These are phyloP conservation scores for Procavia capensis DNA, from an alignment of 2,113 vertebrate genomes.

Conservation along the genomic window DNA sequence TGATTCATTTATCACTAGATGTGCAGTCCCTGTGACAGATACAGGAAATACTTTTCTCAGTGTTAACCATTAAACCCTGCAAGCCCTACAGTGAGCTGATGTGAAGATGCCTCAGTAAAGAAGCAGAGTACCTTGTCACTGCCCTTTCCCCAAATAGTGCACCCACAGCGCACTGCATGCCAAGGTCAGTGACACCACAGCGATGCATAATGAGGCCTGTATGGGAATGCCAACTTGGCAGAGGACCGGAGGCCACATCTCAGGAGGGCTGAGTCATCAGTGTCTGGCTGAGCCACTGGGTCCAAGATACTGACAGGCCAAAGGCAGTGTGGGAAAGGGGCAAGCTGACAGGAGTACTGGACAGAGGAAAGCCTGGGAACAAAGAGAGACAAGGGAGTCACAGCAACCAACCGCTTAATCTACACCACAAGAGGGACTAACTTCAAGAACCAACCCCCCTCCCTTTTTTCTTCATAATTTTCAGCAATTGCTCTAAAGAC, in stretches of 20 bases:
- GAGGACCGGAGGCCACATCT: neutral
- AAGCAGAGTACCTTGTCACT: neutral
- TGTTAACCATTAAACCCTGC: neutral
- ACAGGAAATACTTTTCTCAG: neutral
- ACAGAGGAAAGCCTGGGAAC: constrained; percentile 38
- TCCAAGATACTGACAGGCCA: neutral
- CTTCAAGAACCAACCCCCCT: neutral
- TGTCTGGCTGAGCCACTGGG: neutral
- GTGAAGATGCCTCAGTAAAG: neutral
- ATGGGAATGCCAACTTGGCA: neutral
- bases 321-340: constrained; percentile 36
- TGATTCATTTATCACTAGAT: neutral
- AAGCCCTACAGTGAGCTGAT: neutral
- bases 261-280: neutral
- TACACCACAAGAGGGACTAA: neutral
- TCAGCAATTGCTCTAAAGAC: neutral
- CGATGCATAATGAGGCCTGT: neutral
- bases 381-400: neutral
- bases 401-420: neutral
- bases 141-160: neutral
- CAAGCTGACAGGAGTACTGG: accelerated
- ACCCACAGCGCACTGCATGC: no score
- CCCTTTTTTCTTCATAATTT: neutral
- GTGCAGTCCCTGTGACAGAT: neutral
- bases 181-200: neutral